Conservation (phyloP, 2,113 vertebrate species). For the Coturnix japonica region DNA sequence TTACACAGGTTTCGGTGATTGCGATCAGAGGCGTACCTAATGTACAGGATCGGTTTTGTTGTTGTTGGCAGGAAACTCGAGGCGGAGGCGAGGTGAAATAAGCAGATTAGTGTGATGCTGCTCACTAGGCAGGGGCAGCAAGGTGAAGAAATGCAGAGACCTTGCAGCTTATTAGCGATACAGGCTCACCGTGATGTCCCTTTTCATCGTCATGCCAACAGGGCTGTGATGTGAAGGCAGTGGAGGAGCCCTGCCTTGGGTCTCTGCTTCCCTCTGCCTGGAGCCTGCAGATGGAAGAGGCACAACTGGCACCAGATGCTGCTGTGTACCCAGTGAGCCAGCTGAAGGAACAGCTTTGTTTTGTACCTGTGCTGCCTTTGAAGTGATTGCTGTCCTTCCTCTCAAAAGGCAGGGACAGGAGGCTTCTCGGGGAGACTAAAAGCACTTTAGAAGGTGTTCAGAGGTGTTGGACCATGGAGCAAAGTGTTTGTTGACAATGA, state of each 20-base stretch:
- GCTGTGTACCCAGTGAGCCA: background rate
- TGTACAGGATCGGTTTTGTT: background rate
- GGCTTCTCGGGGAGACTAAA: background rate
- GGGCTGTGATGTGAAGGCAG: background rate
- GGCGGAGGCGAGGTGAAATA: background rate
- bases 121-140: background rate
- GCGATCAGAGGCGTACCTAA: background rate
- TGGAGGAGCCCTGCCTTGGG: background rate
- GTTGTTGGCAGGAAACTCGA: slow-evolving; percentile 10
- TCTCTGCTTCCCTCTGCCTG: background rate
- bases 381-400: background rate
- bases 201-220: background rate
- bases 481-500: background rate
- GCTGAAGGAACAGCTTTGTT: background rate
- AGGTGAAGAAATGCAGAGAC: background rate
- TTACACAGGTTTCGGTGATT: background rate
- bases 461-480: background rate
- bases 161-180: background rate
- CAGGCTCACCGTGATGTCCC: background rate
- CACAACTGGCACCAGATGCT: background rate
- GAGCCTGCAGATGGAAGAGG: background rate
- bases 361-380: background rate
- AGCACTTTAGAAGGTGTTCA: background rate
- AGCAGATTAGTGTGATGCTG: background rate
- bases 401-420: background rate